Conservation (phyloP, 2,797 vertebrate genomes). For the Chrosomus eos region DNA sequence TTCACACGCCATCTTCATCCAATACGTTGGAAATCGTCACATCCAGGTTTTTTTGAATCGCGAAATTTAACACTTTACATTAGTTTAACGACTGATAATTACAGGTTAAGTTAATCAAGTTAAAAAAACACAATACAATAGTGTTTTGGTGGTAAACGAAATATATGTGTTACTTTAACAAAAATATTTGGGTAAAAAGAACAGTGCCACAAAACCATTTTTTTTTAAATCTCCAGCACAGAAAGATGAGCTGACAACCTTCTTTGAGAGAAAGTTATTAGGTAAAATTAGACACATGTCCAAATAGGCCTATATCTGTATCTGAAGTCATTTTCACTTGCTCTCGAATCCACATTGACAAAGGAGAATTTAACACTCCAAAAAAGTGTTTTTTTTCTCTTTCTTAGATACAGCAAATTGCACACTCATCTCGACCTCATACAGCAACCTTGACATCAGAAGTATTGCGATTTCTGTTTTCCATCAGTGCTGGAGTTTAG, state of each 20-base stretch:
- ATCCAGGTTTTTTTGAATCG: too few species aligned
- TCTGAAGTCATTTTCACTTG: not conserved
- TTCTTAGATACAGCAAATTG: not conserved
- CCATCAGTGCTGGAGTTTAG: constrained; percentile 23
- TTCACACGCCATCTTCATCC: too few species aligned
- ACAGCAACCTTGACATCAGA: not conserved
- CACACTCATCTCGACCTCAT: not conserved
- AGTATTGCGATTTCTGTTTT: constrained; percentile 27
- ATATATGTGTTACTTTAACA: too few species aligned
- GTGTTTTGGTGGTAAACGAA: too few species aligned
- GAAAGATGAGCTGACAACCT: not conserved
- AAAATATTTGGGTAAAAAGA: too few species aligned
- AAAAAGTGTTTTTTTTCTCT: not conserved
- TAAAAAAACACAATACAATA: too few species aligned
- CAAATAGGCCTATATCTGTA: not conserved
- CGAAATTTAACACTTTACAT: too few species aligned
- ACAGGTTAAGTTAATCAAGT: too few species aligned
- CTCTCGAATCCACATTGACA: not conserved
- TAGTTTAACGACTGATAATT: too few species aligned
- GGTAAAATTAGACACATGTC: not conserved
- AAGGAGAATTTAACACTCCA: not conserved
- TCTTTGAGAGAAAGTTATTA: not conserved
- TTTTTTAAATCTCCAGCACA: not conserved
- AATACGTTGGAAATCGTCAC: too few species aligned
- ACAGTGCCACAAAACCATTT: too few species aligned